A percentile compares a stretch with the other conserved stretches of the same genome.
These are phyloP conservation scores for Cyclura pinguis DNA, from an alignment of 2,797 vertebrate species.

Conservation along the genomic window DNA sequence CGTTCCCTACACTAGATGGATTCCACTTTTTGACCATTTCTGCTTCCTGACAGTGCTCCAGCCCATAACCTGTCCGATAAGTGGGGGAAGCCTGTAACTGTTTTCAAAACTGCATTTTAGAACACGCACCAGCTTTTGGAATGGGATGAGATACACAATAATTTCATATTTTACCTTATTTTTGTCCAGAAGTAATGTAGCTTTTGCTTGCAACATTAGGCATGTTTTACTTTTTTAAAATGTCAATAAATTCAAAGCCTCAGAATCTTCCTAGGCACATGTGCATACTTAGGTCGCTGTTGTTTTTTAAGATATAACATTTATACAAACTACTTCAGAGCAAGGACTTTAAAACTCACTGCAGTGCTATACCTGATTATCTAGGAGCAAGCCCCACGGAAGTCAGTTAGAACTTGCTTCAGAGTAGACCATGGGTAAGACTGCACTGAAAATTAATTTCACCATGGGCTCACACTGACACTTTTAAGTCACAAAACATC, in stretches of 20 bases:
- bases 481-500: fast-evolving
- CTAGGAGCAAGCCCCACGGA: no score
- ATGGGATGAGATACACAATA: not conserved
- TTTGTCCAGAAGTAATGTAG: not conserved
- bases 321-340: not conserved
- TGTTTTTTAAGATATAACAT: not conserved
- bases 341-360: no score
- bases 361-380: no score
- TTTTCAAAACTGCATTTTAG: no score
- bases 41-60: no score
- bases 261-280: no score
- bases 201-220: not conserved
- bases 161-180: not conserved
- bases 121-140: not conserved
- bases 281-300: not conserved
- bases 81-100: no score
- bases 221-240: not conserved
- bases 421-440: no score
- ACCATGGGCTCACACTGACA: not conserved
- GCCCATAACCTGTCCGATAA: no score
- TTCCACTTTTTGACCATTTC: no score
- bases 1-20: no score
- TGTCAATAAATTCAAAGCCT: not conserved
- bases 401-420: not conserved
- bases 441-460: not conserved